Conservation (phyloP, 2,797 vertebrate species). For the Acipenser ruthenus region DNA sequence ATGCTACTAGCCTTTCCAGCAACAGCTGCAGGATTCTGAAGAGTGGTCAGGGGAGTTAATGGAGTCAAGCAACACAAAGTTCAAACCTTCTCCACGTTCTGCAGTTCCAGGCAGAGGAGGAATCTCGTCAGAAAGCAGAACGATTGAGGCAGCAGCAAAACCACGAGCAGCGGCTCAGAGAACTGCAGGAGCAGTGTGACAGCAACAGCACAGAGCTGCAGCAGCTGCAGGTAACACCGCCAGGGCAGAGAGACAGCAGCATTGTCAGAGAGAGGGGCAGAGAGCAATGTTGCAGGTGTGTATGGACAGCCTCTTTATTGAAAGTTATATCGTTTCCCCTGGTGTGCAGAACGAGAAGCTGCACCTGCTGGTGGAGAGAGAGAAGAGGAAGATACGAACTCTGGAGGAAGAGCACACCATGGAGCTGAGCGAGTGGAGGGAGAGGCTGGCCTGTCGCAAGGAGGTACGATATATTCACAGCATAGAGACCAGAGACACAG, state of each 20-base stretch:
- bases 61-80: too few relatives aligned
- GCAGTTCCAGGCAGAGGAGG: slow-evolving; percentile 41
- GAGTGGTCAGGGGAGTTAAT: too few relatives aligned
- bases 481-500: background rate
- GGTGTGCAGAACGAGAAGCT: slow-evolving; percentile 47
- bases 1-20: too few relatives aligned
- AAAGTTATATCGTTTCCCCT: background rate
- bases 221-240: slow-evolving; percentile 49
- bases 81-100: background rate
- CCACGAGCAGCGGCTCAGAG: slow-evolving; percentile 37
- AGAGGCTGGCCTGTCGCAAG: slow-evolving; percentile 41
- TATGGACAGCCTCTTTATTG: background rate
- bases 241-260: too few relatives aligned
- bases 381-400: slow-evolving; percentile 45
- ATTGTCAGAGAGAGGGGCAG: background rate
- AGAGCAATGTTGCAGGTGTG: background rate
- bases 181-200: slow-evolving; percentile 44
- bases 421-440: slow-evolving; percentile 54
- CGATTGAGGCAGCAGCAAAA: slow-evolving; percentile 33
- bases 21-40: too few relatives aligned
- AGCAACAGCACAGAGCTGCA: slow-evolving; percentile 44
- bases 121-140: slow-evolving; percentile 40
- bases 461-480: slow-evolving; percentile 30
- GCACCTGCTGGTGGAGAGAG: slow-evolving; percentile 43
- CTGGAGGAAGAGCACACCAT: slow-evolving; percentile 52